Evolutionary conservation across 53 echinoderm and acorn worm species (phyloP).

Genomic region (Henricia sp.): DNA sequence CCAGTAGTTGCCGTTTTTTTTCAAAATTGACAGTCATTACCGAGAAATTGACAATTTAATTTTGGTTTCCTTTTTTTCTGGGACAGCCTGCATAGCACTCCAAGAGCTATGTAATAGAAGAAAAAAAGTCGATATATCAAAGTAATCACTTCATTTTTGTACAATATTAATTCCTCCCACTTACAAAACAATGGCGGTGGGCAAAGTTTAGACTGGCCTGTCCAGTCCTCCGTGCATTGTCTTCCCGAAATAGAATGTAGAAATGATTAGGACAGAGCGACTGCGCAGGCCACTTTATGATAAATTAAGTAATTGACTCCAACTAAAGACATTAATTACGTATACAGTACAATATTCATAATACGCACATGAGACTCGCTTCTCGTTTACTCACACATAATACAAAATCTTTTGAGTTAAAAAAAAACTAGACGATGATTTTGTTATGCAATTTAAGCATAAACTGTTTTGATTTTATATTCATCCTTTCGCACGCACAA

Average conservation of each 20-base stretch:
- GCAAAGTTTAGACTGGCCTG: slow-evolving; percentile 53
- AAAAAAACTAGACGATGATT: slow-evolving; percentile 42
- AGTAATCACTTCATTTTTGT: slow-evolving; percentile 43
- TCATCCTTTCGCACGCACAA: slow-evolving; percentile 25
- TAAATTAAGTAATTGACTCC: slow-evolving; percentile 57
- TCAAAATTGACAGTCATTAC: no score
- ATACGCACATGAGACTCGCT: slow-evolving; percentile 55
- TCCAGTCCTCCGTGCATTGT: slow-evolving; percentile 43
- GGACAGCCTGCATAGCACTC: no score
- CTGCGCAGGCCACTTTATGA: slow-evolving; percentile 52
- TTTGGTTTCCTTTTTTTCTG: no score
- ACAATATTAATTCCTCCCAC: slow-evolving; percentile 42
- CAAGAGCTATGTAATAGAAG: slow-evolving; percentile 57
- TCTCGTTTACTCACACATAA: slow-evolving; percentile 57
- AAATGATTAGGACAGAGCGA: slow-evolving; percentile 24
- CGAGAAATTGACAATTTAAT: no score
- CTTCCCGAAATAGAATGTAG: slow-evolving; percentile 38
- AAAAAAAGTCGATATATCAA: slow-evolving; percentile 41
- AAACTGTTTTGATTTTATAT: slow-evolving; percentile 19
- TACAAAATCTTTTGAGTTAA: slow-evolving; percentile 37
- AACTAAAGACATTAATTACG: slow-evolving; percentile 62
- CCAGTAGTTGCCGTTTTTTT: no score
- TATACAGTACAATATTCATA: slow-evolving; percentile 67
- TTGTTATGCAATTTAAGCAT: slow-evolving; percentile 17
- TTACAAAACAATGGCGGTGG: slow-evolving; percentile 61